Evolutionary conservation across 2,113 vertebrate species (phyloP), one percentile per base, ranked within the genome.

Genomic region (Oncorhynchus nerka): DNA sequence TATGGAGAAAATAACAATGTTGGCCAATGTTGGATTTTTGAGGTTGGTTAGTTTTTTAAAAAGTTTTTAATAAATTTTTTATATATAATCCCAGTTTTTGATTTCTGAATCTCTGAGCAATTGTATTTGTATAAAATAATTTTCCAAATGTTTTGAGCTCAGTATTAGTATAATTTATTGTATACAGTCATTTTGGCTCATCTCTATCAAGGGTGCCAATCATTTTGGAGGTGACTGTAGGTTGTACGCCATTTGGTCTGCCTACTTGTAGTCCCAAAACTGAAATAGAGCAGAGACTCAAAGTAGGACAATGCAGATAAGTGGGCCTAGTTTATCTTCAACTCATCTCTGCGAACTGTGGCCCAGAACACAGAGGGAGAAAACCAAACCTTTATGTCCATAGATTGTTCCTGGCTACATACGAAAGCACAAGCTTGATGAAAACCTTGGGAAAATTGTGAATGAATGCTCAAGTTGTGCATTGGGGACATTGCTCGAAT

Each of bases 271-370:
- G 55, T 57, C 55, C 55, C 55, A 57, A 57, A 19, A 11, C 71
- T 13, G 45, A 49, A 90, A 83, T 84, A 74, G 88, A 59, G 74
- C 49, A 75, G 88, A 59, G 74, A 57, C 62, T 79, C 61, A 79
- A 92, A 91, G 87, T 91, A 87, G 92, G 90, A 34, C 88, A 75
- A 80, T 83, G 85, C 83, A 90, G 80, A 83, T 84, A 80, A 55
- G 70, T 11, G 57, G 74, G 71, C 78, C 83, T 26, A 68, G 76
- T 88, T 85, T 70, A 71, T 76, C 79, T 55, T 79, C n/a, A 70
- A 76, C 15, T 59, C 79, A 79, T 83, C 65, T 12, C 51, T 57
- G 19, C 69, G 49, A 26, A 5, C 62, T 72, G 6, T 61, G 59
- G 19, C 61, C 28, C 67, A 68, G 70, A 59, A 86, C 75, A 80